Base-by-base conservation (phyloP, 2,888 invertebrate species). In the Notocelia uddmanniana region DNA sequence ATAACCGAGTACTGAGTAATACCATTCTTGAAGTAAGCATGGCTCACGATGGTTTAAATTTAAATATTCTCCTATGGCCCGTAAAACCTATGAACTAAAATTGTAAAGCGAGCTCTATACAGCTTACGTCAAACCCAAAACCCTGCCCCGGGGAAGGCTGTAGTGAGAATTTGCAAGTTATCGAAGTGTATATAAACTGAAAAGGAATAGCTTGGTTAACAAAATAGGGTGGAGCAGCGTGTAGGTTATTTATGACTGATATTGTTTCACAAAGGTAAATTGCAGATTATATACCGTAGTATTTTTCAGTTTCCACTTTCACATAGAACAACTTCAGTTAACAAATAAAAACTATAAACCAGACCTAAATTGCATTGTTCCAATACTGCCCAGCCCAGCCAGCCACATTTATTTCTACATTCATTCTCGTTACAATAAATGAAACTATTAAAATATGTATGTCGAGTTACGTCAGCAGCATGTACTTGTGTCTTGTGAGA, bases 241-340 rank as follows among this genome's bases (percentile, higher is more conserved):
- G 45, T 60, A 62, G 54, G 41, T 60, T 62, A 69, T 69, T 54
- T 69, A 69, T 69, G 60, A 62, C 68, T 62, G 68, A 69, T 69
- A 69, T 62, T 69, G 68, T 69, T 69, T 68, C 19, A 52, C 26
- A 69, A 62, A 69, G 60, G 23, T 62, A 26, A 60, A 69, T 23
- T n/a, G 26, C 18, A 52, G 18, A 26, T 15, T 19, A 19, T 37
- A 18, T 19, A 23, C 15, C 23, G 6, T 26, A 26, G 45, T 45
- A 45, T 45, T n/a, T 45, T n/a, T 15, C n/a, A n/a, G 3, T 45
- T 45, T 31, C 2, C 9, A 11, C 54, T 37, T 11, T 19, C 5
- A 23, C 11, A 10, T 5, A 23, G 41, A 54, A 13, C 11, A 11
- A 9, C 31, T 55, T 55, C 10, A 10, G 41, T 48, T 45, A 3